Base-by-base conservation (phyloP, 2,888 invertebrate genomes). In the Xiphydria camelus region DNA sequence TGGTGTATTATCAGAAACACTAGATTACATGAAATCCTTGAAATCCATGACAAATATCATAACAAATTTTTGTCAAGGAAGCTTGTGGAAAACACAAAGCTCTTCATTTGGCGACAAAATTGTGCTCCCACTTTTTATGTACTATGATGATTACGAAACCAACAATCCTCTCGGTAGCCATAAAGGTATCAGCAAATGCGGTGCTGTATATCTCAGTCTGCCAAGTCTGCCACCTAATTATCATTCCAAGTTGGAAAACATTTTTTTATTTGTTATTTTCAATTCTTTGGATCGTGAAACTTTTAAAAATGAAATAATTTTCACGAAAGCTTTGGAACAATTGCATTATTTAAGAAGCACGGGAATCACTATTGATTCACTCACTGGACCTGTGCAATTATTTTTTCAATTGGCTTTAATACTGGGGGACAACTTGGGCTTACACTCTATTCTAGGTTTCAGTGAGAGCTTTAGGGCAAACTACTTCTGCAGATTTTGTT, bases 91-190 rank as follows among this genome's bases (percentile, higher is more conserved):
- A 38, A 12, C 31, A 6, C 31, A 38, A 33, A 38, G 10, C 17
- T 22, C 22, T 18, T 19, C 20, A n/a, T 36, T 40, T 32, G 18
- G 12, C 2, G 18, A 45, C 14, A 46, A 55, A 43, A 45, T 45
- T 5, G 43, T 54, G 17, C 38, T 61, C 9, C 57, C 59, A 9
- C 7, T 54, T 10, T 47, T 54, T 23, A 18, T 58, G 4, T 58
- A 50, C 33, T 55, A 33, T 26, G 53, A 60, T 37, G 57, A 60
- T 41, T 58, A 49, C 19, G 58, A 61, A 29, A 53, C 25, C 1
- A 57, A 55, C 23, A 59, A 59, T 41, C 55, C 58, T 5, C 23
- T 58, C 2, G 57, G 55, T 2, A 43, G 39, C 31, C 57, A 62
- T 41, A 47, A 45, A 20, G 57, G 54, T 3, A 47, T 59, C 18